These are phyloP conservation scores for Porites australiensis DNA, from an alignment of 64 coral and sea anemone genomes.

Conservation along the genomic window DNA sequence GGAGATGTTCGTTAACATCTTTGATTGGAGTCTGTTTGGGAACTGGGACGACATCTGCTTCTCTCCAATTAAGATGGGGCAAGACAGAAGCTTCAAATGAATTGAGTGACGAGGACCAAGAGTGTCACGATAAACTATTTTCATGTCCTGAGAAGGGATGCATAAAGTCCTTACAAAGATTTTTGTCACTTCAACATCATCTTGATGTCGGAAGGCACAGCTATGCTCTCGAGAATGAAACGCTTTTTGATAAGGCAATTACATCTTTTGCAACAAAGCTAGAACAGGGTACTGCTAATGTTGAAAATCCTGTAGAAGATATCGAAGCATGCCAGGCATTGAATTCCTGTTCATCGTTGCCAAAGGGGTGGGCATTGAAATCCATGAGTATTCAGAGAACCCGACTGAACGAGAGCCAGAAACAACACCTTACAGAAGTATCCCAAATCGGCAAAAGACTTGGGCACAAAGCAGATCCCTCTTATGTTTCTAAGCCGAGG, in stretches of 20 bases:
- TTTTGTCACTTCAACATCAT: conserved; percentile 65
- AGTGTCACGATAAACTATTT: conserved; percentile 46
- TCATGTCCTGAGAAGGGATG: conserved; percentile 64
- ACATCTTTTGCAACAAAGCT: conserved; percentile 30
- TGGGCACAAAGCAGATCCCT: conserved; percentile 27
- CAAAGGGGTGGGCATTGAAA: conserved; percentile 17
- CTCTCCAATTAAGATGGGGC: not conserved
- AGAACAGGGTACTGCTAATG: conserved; percentile 21
- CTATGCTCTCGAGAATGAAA: conserved; percentile 44
- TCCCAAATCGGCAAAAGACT: conserved; percentile 12
- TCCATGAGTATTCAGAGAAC: not conserved
- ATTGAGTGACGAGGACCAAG: not conserved
- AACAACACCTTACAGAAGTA: conserved; percentile 20
- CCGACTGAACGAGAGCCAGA: not conserved
- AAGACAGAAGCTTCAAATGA: conserved; percentile 23
- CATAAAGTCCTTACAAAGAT: conserved; percentile 61
- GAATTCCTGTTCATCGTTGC: not conserved
- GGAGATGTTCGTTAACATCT: too few species aligned
- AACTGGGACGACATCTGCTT: too few species aligned
- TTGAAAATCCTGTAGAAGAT: not conserved
- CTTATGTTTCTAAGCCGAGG: conserved; percentile 10
- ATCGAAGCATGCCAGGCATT: not conserved
- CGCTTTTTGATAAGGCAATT: conserved; percentile 50
- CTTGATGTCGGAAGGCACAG: conserved; percentile 58
- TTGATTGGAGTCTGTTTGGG: too few species aligned